phyloP scores from a whole-genome alignment of 2,797 vertebrate genomes.

The Falco columbarius region DNA sequence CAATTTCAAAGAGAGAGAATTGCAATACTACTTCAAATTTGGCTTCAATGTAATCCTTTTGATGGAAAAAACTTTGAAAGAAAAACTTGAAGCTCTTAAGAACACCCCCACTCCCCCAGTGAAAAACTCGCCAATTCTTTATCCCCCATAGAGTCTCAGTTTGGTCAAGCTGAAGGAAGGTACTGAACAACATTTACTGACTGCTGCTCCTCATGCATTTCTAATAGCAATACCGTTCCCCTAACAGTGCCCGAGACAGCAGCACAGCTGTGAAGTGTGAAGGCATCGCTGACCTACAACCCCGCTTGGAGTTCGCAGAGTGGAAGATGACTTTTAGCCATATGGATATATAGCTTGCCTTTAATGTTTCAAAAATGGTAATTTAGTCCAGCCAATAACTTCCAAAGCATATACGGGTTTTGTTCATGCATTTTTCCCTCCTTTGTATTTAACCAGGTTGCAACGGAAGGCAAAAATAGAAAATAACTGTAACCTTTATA shows the following conservation, averaged over 20 bases:
- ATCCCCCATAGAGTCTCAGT: neutral
- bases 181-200: neutral
- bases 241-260: neutral
- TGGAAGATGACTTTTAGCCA: neutral
- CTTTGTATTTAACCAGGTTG: neutral
- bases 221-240: neutral
- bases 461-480: neutral
- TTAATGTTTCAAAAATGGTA: neutral
- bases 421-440: neutral
- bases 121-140: neutral
- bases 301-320: neutral
- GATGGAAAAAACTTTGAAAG: neutral
- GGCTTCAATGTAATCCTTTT: neutral
- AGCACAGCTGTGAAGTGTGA: neutral
- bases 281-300: neutral
- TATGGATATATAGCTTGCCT: neutral
- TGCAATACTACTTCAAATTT: neutral
- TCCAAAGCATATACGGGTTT: neutral
- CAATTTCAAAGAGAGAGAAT: neutral
- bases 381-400: neutral
- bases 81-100: neutral
- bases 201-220: neutral
- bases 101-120: rapidly evolving
- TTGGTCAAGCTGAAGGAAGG: neutral
- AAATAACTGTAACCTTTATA: neutral